Percentiles rank a stretch among this genome's conserved stretches.
phyloP scores from a whole-genome alignment of 2,888 invertebrate genomes.

The Bellardia bayeri region DNA sequence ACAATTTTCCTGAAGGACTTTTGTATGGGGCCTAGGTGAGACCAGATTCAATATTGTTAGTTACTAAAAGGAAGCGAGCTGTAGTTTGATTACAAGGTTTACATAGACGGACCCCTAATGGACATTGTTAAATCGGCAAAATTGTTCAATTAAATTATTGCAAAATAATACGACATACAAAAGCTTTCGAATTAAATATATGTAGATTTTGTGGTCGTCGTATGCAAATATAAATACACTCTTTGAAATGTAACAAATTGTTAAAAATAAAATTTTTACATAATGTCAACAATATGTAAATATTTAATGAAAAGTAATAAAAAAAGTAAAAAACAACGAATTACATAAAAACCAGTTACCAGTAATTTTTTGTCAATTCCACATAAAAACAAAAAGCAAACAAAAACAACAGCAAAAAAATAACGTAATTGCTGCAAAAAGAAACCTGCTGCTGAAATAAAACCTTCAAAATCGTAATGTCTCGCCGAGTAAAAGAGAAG shows the following conservation, averaged over 20 bases:
- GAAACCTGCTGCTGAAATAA: slow-evolving; percentile 7
- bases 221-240: too few relatives aligned
- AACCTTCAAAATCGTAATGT: background rate
- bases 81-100: too few relatives aligned
- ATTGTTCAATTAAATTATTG: too few relatives aligned
- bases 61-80: too few relatives aligned
- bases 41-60: too few relatives aligned
- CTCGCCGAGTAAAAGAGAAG: slow-evolving; percentile 1
- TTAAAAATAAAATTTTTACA: slow-evolving; percentile 6
- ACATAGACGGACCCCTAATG: too few relatives aligned
- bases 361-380: background rate
- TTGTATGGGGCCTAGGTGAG: too few relatives aligned
- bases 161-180: too few relatives aligned
- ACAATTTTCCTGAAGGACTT: too few relatives aligned
- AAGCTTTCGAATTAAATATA: too few relatives aligned
- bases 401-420: background rate
- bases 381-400: background rate
- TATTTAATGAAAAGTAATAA: background rate
- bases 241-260: background rate
- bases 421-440: background rate
- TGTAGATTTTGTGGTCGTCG: too few relatives aligned
- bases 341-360: background rate
- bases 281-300: slow-evolving; percentile 14
- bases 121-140: too few relatives aligned
- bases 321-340: background rate